A percentile compares a stretch with the other conserved stretches of the same genome.
These are phyloP conservation scores for Gila robusta DNA, from an alignment of 2,797 vertebrate species.

Conservation along the genomic window DNA sequence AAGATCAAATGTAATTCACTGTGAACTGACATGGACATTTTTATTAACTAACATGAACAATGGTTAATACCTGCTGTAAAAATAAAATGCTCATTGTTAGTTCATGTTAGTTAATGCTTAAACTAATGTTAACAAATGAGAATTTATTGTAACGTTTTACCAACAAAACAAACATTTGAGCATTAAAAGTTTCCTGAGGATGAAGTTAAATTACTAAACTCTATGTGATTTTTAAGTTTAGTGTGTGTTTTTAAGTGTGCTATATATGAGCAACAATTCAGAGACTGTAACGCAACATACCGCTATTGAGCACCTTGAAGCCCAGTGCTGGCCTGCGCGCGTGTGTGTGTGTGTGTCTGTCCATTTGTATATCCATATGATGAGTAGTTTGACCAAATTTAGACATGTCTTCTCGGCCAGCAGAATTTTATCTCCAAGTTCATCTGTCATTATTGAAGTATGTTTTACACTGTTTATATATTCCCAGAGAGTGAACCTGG, in stretches of 20 bases:
- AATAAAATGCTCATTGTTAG: no score
- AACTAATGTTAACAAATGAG: no score
- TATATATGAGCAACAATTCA: neutral
- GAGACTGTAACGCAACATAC: neutral
- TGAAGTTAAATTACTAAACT: neutral
- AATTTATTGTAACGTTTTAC: neutral
- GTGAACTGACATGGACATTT: no score
- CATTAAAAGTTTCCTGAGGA: neutral
- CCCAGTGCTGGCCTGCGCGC: neutral
- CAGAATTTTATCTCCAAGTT: conserved; percentile 7
- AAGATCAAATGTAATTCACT: no score
- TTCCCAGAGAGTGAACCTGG: neutral
- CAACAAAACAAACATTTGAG: neutral
- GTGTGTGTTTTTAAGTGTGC: neutral
- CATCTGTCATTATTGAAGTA: conserved; percentile 31
- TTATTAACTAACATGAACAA: no score
- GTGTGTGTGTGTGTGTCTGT: neutral
- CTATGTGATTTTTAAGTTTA: neutral
- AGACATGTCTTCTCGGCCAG: conserved; percentile 6
- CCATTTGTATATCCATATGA: neutral
- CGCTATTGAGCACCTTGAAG: neutral
- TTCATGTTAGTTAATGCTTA: no score
- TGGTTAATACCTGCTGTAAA: no score
- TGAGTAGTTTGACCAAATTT: conserved; percentile 16
- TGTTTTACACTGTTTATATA: conserved; percentile 31